phyloP scores from a whole-genome alignment of 2,888 invertebrate genomes.

The Drosophila rellima region DNA sequence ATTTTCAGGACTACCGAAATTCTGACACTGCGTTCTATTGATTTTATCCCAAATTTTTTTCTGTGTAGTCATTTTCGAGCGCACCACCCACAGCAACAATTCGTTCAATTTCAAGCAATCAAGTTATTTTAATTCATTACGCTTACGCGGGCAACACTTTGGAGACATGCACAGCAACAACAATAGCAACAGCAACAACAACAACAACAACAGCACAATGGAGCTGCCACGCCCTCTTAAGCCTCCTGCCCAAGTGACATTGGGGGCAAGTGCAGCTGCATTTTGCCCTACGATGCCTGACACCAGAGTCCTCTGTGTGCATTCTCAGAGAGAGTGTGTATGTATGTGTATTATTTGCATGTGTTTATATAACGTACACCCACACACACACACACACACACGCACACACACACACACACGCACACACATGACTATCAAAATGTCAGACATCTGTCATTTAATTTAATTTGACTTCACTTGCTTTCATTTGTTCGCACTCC shows the following conservation, averaged over 20 bases:
- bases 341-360: slow-evolving; percentile 43
- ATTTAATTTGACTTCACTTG: slow-evolving; percentile 81
- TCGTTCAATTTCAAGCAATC: slow-evolving; percentile 81
- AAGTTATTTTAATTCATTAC: slow-evolving; percentile 82
- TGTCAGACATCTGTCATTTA: slow-evolving; percentile 83
- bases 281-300: slow-evolving; percentile 49
- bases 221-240: slow-evolving; percentile 40
- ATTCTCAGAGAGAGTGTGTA: background rate
- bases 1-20: too few relatives aligned
- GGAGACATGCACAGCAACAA: slow-evolving; percentile 62
- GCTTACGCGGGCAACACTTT: slow-evolving; percentile 79
- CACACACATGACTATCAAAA: slow-evolving; percentile 63
- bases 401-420: slow-evolving; percentile 32
- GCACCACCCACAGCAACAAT: slow-evolving; percentile 62
- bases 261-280: slow-evolving; percentile 58
- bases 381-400: slow-evolving; percentile 21
- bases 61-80: background rate
- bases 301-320: slow-evolving; percentile 23
- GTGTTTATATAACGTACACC: slow-evolving; percentile 53
- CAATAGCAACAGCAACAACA: slow-evolving; percentile 30
- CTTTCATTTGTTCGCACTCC: slow-evolving; percentile 70
- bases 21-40: too few relatives aligned
- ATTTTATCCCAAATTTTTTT: too few relatives aligned
- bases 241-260: slow-evolving; percentile 15
- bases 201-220: slow-evolving; percentile 23